These are phyloP conservation scores for Uria aalge DNA, from an alignment of 2,113 vertebrate species.

Conservation along the genomic window DNA sequence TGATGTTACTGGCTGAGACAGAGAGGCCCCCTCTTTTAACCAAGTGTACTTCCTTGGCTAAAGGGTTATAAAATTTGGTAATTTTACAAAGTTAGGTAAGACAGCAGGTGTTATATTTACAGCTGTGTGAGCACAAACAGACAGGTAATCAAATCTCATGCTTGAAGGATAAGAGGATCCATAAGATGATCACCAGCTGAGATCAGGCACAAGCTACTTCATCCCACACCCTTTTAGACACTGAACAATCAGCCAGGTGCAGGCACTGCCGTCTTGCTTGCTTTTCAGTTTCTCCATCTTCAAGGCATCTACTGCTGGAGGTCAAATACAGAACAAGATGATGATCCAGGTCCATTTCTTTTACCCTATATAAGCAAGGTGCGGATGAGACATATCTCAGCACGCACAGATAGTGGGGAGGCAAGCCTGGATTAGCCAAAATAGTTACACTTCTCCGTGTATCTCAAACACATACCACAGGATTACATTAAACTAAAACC, in stretches of 20 bases:
- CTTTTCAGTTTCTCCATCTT: not conserved
- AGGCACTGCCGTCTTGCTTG: not conserved
- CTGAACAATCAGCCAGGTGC: not conserved
- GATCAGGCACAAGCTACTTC: not conserved
- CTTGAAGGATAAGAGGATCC: constrained; percentile 6
- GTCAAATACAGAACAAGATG: not conserved
- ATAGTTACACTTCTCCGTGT: not conserved
- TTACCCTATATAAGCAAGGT: not conserved
- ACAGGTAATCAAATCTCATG: constrained; percentile 34
- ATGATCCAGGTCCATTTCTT: not conserved
- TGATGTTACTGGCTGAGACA: not conserved
- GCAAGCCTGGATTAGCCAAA: not conserved
- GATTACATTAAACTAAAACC: not conserved
- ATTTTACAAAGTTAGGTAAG: constrained; percentile 31
- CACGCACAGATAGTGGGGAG: not conserved
- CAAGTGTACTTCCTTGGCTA: not conserved
- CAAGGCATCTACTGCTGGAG: not conserved
- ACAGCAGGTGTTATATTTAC: constrained; percentile 10
- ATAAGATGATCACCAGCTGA: not conserved
- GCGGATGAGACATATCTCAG: not conserved
- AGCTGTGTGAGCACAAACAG: not conserved
- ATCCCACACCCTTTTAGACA: not conserved
- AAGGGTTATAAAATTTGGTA: not conserved
- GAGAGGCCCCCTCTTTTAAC: not conserved
- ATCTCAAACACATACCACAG: not conserved